A percentile compares a stretch with the other conserved stretches of the same genome.
These are phyloP conservation scores for Blastomussa wellsi DNA, from an alignment of 92 coral and sea anemone species.

Conservation along the genomic window DNA sequence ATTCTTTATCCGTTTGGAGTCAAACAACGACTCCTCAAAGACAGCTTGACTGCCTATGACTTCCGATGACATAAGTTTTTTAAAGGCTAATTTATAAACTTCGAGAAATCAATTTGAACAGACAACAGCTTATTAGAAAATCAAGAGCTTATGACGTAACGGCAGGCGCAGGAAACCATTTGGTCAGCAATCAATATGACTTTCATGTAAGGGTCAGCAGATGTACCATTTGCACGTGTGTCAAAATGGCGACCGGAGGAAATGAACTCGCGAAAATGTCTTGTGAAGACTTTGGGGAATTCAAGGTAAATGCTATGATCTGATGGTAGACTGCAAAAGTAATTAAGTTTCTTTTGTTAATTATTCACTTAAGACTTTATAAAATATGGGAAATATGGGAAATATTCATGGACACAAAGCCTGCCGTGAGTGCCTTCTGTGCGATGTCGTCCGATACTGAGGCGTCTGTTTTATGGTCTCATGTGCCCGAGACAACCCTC, in stretches of 20 bases:
- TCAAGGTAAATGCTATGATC: conserved; percentile 68
- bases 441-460: too few relatives aligned
- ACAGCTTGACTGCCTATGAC: background rate
- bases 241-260: conserved; percentile 90
- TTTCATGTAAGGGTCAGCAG: too few relatives aligned
- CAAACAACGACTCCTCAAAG: background rate
- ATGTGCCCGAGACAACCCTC: too few relatives aligned
- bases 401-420: background rate
- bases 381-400: too few relatives aligned
- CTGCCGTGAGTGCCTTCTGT: too few relatives aligned
- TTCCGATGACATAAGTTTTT: background rate
- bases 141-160: conserved; percentile 34
- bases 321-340: background rate
- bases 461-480: too few relatives aligned
- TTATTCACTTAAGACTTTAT: background rate
- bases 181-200: too few relatives aligned
- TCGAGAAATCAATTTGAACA: background rate
- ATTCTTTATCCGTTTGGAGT: background rate
- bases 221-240: conserved; percentile 60
- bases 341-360: background rate
- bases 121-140: background rate
- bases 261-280: conserved; percentile 90
- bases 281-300: conserved; percentile 92
- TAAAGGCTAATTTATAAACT: background rate
- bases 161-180: background rate